Percentiles rank a stretch among this genome's conserved stretches.
Evolutionary conservation across 2,797 vertebrate genomes (phyloP).

Genomic region (Darevskia mixta): DNA sequence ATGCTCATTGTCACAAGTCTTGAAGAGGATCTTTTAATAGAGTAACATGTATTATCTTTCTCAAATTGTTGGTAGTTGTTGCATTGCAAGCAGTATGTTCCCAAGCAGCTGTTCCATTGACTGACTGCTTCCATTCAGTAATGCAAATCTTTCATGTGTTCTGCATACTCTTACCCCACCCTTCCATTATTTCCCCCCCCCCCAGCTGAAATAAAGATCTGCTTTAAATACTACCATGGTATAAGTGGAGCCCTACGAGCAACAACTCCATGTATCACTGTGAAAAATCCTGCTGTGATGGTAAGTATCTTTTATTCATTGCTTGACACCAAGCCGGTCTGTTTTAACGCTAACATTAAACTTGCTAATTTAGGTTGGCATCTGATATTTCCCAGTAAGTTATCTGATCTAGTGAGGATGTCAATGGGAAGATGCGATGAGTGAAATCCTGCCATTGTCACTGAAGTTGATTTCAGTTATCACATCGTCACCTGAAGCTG

Average conservation of each 20-base stretch:
- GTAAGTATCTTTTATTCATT: constrained; percentile 77
- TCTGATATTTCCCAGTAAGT: not conserved
- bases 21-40: constrained; percentile 2
- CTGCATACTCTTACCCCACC: constrained; percentile 35
- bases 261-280: constrained; percentile 96
- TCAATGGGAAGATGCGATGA: not conserved
- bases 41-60: not conserved
- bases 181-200: constrained; percentile 45
- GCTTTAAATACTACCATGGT: constrained; percentile 98
- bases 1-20: not conserved
- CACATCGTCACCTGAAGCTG: not conserved
- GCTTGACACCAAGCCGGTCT: not conserved
- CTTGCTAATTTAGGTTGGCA: not conserved
- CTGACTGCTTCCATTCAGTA: not conserved
- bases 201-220: constrained; percentile 96
- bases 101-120: not conserved
- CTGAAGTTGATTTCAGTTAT: constrained; percentile 7
- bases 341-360: not conserved
- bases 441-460: not conserved
- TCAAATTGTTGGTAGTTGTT: not conserved
- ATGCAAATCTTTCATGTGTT: constrained; percentile 19
- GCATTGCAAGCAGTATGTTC: rapidly evolving
- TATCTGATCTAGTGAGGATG: not conserved
- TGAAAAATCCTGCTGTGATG: constrained; percentile 94
- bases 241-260: constrained; percentile 95